Percentiles rank a stretch among this genome's conserved stretches.
Conservation (phyloP, 2,888 invertebrate species). For the Glyphotaelius pellucidus region DNA sequence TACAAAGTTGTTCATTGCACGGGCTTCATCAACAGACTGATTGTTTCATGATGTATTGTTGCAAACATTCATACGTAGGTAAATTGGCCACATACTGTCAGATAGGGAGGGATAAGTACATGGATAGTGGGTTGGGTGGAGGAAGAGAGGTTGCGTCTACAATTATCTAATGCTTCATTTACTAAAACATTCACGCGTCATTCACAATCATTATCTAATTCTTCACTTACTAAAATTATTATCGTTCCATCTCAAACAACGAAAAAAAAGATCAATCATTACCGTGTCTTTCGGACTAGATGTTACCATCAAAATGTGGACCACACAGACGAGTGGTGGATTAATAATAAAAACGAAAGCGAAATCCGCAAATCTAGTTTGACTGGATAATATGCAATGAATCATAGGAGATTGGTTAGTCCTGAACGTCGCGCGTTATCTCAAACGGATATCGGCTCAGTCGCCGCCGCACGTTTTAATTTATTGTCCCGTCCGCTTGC, state of each 20-base stretch:
- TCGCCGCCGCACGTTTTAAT: constrained; percentile 53
- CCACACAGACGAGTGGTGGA: neutral
- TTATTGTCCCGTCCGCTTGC: constrained; percentile 42
- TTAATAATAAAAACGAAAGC: constrained; percentile 18
- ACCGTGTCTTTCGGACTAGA: neutral
- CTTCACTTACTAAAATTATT: too few species aligned
- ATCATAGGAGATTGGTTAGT: constrained; percentile 47
- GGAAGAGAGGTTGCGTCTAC: too few species aligned
- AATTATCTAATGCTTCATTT: too few species aligned
- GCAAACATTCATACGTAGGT: too few species aligned
- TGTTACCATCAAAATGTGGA: neutral
- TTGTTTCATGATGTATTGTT: too few species aligned
- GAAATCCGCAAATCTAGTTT: constrained; percentile 34
- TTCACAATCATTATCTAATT: too few species aligned
- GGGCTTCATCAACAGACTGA: too few species aligned
- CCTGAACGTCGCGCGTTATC: constrained; percentile 54
- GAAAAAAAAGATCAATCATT: neutral
- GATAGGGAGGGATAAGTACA: too few species aligned
- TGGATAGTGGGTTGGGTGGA: too few species aligned
- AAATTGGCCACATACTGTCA: too few species aligned
- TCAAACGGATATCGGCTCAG: constrained; percentile 57
- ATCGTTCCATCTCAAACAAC: neutral
- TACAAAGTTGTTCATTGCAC: too few species aligned
- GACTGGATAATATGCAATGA: constrained; percentile 38
- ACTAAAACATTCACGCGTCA: too few species aligned